A percentile compares a stretch with the other conserved stretches of the same genome.
phyloP scores from a whole-genome alignment of 2,113 vertebrate species.

The Mola mola region DNA sequence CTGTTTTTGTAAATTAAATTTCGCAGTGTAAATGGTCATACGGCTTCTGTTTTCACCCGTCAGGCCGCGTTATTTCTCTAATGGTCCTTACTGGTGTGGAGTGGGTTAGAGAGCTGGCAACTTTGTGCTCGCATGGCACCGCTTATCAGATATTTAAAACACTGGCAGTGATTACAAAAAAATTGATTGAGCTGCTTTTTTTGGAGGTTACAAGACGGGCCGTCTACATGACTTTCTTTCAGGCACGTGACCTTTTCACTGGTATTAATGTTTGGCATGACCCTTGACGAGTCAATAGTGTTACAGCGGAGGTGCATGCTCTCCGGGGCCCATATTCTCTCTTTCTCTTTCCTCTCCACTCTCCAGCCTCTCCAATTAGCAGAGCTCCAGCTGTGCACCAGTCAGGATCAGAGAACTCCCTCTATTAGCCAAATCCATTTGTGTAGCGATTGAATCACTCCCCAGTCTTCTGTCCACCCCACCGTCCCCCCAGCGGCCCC shows the following conservation, averaged over 20 bases:
- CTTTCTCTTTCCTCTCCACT: slow-evolving; percentile 68
- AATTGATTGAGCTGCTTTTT: slow-evolving; percentile 16
- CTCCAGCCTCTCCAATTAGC: slow-evolving; percentile 82
- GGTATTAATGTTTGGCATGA: slow-evolving; percentile 50
- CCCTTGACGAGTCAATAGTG: slow-evolving; percentile 37
- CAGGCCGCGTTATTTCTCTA: slow-evolving; percentile 52
- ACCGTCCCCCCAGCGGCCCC: not conserved
- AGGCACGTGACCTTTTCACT: slow-evolving; percentile 7
- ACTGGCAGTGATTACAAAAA: slow-evolving; percentile 40
- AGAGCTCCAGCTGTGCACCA: slow-evolving; percentile 81
- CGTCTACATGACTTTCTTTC: slow-evolving; percentile 21
- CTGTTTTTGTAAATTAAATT: too few species aligned
- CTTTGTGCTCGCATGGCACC: slow-evolving; percentile 33
- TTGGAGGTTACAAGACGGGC: slow-evolving; percentile 21
- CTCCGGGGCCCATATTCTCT: slow-evolving; percentile 62
- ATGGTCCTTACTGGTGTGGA: slow-evolving; percentile 62
- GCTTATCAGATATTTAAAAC: slow-evolving; percentile 62
- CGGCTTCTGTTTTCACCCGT: slow-evolving; percentile 31
- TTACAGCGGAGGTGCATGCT: slow-evolving; percentile 59
- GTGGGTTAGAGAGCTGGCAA: slow-evolving; percentile 40
- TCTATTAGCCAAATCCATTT: slow-evolving; percentile 85
- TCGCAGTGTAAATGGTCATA: slow-evolving; percentile 27
- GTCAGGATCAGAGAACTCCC: slow-evolving; percentile 81
- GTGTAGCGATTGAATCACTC: slow-evolving; percentile 82
- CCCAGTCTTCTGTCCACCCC: slow-evolving; percentile 65